Percentiles rank a stretch among this genome's conserved stretches.
These are phyloP conservation scores for Sinocyclocheilus anophthalmus DNA, from an alignment of 2,113 vertebrate genomes.

Conservation along the genomic window DNA sequence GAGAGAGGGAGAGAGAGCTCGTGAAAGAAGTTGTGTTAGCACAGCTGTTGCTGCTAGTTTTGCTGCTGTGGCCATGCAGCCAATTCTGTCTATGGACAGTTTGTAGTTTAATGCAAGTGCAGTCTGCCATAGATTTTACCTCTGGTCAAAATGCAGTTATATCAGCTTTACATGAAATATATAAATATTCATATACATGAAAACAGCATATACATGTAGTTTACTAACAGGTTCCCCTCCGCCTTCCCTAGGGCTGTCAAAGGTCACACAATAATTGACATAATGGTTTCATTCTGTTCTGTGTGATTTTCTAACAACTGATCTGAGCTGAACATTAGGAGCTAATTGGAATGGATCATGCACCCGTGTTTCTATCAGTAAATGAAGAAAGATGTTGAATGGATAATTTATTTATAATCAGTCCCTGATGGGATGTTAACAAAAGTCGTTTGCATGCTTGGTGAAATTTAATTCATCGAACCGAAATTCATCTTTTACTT, in stretches of 20 bases:
- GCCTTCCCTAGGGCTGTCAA: not conserved
- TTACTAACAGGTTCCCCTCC: not conserved
- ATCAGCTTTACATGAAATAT: not conserved
- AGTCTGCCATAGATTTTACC: conserved; percentile 85
- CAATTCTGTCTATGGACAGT: conserved; percentile 68
- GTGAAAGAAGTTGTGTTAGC: conserved; percentile 70
- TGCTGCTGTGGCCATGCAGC: conserved; percentile 80
- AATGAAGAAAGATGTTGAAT: not conserved
- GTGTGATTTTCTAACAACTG: no score
- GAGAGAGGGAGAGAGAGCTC: not conserved
- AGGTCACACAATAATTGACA: not conserved
- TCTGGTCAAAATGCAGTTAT: conserved; percentile 62
- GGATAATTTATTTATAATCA: not conserved
- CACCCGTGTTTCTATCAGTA: not conserved
- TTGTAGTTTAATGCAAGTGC: conserved; percentile 69
- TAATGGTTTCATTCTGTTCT: no score
- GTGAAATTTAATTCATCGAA: not conserved
- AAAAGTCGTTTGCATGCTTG: not conserved
- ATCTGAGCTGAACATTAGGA: not conserved
- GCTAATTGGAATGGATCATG: not conserved
- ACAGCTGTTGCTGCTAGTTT: conserved; percentile 84
- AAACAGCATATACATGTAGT: not conserved
- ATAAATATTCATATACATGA: not conserved
- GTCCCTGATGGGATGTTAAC: not conserved
- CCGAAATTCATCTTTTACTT: not conserved